Base-by-base conservation (phyloP, 2,797 vertebrate species). In the Melanotaenia pygmaea region DNA sequence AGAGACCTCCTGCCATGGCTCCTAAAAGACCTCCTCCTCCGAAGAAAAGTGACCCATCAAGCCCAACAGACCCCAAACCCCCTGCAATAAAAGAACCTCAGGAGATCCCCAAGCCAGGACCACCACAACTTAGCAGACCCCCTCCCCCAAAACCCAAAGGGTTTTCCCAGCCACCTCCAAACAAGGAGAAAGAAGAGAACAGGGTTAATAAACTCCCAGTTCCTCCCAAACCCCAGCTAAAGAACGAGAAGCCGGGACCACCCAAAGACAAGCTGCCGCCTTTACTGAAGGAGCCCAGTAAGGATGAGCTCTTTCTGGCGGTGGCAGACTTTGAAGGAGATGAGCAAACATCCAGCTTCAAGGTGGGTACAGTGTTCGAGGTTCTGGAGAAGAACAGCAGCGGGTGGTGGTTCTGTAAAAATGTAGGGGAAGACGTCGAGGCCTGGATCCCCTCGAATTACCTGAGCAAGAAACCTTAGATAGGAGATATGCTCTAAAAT, bases 391-490 rank as follows among this genome's bases (percentile, higher is more conserved):
- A 95, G 87, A 98, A 94, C 85, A 95, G 90, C 94, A 98, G 93
- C 0, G 98, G 98, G 70, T 99, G 98, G 98, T 98, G 98, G 98
- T 97, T 99, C 92, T 99, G 98, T 94, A 98, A 96, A 91, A 96
- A 96, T 14, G 88, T 96, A 59, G 93, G 94, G 0, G 95, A 94
- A 57, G 96, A 95, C 79, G 94, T 94, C 76, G 97, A 99, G 95
- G 95, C 96, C 95, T 99, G 98, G 98, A 97, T 99, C 91, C 98
- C 98, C 92, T 99, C 98, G 67, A 99, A 99, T 88, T 99, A 98
- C 93, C 95, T 99, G 83, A 91, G 94, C 79, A 99, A 98, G 94
- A 99, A 98, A 93, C 96, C 95, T 0, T 99, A 98, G 91, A 30
- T 51, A 79, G 80, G 12, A 65, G 67, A 67, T 4, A 5, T 60